These are phyloP conservation scores for Fukomys damarensis DNA, from an alignment of 2,113 vertebrate species.

Conservation along the genomic window DNA sequence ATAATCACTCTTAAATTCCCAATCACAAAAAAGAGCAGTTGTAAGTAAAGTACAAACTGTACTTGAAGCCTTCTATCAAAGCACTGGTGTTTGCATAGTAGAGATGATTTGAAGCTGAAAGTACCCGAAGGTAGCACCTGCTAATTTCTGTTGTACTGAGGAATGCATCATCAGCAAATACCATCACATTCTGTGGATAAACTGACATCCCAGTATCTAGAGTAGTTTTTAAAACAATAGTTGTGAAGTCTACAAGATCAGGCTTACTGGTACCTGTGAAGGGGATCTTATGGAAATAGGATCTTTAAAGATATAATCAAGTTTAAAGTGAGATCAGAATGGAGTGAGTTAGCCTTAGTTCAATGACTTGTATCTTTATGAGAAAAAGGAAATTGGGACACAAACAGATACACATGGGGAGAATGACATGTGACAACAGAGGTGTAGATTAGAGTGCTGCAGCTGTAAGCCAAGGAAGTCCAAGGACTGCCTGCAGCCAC, in stretches of 20 bases:
- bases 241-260: neutral
- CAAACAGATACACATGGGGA: neutral
- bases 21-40: neutral
- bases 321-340: constrained; percentile 11
- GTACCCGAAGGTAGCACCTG: neutral
- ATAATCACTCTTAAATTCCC: neutral
- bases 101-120: neutral
- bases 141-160: neutral
- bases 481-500: neutral
- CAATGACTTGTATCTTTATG: neutral
- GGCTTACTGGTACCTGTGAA: neutral
- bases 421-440: neutral
- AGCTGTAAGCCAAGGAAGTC: neutral
- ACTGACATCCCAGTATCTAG: neutral
- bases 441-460: neutral
- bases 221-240: neutral
- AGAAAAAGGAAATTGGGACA: neutral
- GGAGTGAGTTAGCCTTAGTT: neutral
- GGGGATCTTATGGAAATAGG: neutral
- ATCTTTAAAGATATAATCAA: neutral
- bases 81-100: neutral
- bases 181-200: neutral
- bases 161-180: neutral
- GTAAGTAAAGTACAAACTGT: neutral
- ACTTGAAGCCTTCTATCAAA: neutral